Conservation (phyloP, 2,888 invertebrate genomes). For the Achlya flavicornis region DNA sequence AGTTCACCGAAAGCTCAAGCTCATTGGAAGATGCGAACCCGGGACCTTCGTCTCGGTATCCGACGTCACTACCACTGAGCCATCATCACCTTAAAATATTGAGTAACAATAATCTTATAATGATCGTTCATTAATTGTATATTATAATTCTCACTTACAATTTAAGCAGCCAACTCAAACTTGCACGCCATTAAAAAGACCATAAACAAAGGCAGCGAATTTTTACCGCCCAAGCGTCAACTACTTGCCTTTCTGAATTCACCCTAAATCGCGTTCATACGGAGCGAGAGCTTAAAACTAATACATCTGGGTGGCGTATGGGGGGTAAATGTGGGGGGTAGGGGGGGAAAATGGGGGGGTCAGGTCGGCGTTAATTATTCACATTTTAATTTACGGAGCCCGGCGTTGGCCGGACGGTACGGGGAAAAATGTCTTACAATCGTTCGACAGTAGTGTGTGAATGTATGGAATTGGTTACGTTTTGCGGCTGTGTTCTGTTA, state of each 20-base stretch:
- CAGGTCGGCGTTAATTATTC: slow-evolving; percentile 79
- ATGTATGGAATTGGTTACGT: slow-evolving; percentile 25
- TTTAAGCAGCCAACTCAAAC: background rate
- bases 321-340: slow-evolving; percentile 43
- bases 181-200: background rate
- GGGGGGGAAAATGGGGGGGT: slow-evolving; percentile 40
- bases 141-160: background rate
- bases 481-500: slow-evolving; percentile 28
- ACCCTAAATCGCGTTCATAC: slow-evolving; percentile 73
- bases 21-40: too few relatives aligned
- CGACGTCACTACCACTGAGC: too few relatives aligned
- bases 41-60: too few relatives aligned
- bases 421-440: slow-evolving; percentile 78
- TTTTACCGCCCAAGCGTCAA: slow-evolving; percentile 53
- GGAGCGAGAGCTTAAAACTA: slow-evolving; percentile 79
- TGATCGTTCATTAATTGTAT: too few relatives aligned
- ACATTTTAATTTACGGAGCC: slow-evolving; percentile 82
- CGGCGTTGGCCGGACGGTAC: slow-evolving; percentile 59
- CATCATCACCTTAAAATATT: too few relatives aligned
- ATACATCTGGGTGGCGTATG: slow-evolving; percentile 75
- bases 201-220: background rate
- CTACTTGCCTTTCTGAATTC: slow-evolving; percentile 62
- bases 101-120: too few relatives aligned
- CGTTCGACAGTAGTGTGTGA: slow-evolving; percentile 68
- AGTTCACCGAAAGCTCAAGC: too few relatives aligned